These are phyloP conservation scores for Halichondria panicea DNA, from an alignment of 37 sponge, comb jelly and placozoan species.

Conservation along the genomic window DNA sequence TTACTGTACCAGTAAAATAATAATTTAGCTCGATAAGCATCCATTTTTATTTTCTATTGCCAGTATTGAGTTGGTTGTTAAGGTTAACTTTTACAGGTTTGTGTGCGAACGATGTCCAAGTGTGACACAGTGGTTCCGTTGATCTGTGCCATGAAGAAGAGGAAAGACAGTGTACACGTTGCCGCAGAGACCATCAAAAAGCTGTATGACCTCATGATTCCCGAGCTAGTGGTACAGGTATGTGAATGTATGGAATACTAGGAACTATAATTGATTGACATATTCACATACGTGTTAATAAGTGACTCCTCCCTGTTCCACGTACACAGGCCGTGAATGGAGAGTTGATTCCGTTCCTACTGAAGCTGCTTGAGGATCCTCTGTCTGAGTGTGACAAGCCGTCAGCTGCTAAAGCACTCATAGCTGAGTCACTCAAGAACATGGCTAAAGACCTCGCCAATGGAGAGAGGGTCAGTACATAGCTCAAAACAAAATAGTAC, in stretches of 20 bases:
- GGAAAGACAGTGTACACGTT: slow-evolving; percentile 67
- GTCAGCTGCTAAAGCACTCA: slow-evolving; percentile 95
- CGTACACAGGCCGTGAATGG: slow-evolving; percentile 74
- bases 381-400: slow-evolving; percentile 85
- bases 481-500: no score
- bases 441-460: slow-evolving; percentile 90
- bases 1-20: no score
- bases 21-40: no score
- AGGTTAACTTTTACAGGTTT: slow-evolving; percentile 52
- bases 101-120: slow-evolving; percentile 86
- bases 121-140: slow-evolving; percentile 75
- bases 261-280: no score
- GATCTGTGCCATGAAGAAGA: slow-evolving; percentile 88
- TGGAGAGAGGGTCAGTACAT: slow-evolving; percentile 86
- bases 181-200: slow-evolving; percentile 77
- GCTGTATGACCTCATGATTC: slow-evolving; percentile 69
- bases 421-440: slow-evolving; percentile 91
- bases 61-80: no score
- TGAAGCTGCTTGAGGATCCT: slow-evolving; percentile 80
- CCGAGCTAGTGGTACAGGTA: slow-evolving; percentile 80
- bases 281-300: no score
- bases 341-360: slow-evolving; percentile 83
- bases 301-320: no score
- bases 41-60: no score
- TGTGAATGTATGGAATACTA: background rate